Percentiles rank a stretch among this genome's conserved stretches.
Evolutionary conservation across 2,113 vertebrate genomes (phyloP).

Genomic region (Passer montanus): DNA sequence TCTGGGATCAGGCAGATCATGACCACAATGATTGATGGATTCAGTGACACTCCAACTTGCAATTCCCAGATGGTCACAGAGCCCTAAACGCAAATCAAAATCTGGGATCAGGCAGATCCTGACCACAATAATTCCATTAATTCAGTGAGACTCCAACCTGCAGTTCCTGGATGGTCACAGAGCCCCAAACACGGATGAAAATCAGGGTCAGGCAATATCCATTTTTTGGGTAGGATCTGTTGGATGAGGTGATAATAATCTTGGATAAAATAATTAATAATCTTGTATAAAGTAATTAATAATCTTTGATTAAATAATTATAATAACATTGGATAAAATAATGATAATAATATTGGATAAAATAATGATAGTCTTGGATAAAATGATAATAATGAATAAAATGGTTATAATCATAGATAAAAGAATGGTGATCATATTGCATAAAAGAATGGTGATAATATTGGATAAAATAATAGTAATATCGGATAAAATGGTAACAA

Average conservation of each 20-base stretch:
- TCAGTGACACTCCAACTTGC: too few species aligned
- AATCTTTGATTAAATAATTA: background rate
- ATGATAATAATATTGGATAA: background rate
- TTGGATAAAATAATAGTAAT: background rate
- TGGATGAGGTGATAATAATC: background rate
- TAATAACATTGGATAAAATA: background rate
- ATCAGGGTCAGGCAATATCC: background rate
- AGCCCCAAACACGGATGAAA: background rate
- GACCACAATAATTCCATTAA: background rate
- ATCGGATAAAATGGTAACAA: background rate
- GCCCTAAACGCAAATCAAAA: fast-evolving
- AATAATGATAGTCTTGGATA: background rate
- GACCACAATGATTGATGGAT: too few species aligned
- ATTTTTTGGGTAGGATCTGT: background rate
- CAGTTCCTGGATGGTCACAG: background rate
- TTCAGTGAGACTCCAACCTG: background rate
- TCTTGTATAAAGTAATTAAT: background rate
- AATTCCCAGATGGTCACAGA: too few species aligned
- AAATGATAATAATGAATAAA: background rate
- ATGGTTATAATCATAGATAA: background rate
- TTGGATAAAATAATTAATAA: background rate
- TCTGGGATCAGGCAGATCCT: background rate
- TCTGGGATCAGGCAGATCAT: too few species aligned
- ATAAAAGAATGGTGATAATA: background rate
- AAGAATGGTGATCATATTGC: too few species aligned